Conservation (phyloP, 2,113 vertebrate genomes). For the Asarcornis scutulata region DNA sequence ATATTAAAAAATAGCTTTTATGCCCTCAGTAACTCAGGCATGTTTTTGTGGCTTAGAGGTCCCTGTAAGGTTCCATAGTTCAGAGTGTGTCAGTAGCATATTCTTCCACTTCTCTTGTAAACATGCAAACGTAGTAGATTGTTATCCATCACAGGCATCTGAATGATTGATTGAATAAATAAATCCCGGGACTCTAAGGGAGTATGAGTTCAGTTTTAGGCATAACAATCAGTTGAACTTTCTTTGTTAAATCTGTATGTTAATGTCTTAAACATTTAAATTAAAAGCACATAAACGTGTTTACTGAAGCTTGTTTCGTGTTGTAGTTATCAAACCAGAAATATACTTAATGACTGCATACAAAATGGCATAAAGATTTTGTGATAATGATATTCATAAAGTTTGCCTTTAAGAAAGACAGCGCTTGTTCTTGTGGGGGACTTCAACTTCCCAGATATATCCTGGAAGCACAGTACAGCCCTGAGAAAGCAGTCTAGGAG, state of each 20-base stretch:
- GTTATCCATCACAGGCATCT: background rate
- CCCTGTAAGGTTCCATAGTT: background rate
- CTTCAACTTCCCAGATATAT: no score
- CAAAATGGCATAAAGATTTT: background rate
- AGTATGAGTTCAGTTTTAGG: background rate
- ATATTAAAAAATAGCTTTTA: background rate
- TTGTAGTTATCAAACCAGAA: background rate
- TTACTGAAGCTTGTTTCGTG: conserved; percentile 30
- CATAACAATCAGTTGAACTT: background rate
- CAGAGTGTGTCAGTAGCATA: fast-evolving
- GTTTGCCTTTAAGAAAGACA: background rate
- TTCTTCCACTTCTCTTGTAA: background rate
- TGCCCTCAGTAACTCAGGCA: fast-evolving
- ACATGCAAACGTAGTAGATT: fast-evolving
- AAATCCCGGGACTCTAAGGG: background rate
- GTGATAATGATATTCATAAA: conserved; percentile 9
- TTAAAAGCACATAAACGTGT: conserved; percentile 11
- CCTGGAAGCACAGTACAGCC: no score
- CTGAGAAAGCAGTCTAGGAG: no score
- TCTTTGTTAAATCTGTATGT: background rate
- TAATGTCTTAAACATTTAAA: conserved; percentile 30
- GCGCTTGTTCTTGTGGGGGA: no score
- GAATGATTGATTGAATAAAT: background rate
- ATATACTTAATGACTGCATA: background rate
- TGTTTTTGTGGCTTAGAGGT: background rate